These are phyloP conservation scores for Drosophila siamana DNA, from an alignment of 2,888 invertebrate species.

Conservation along the genomic window DNA sequence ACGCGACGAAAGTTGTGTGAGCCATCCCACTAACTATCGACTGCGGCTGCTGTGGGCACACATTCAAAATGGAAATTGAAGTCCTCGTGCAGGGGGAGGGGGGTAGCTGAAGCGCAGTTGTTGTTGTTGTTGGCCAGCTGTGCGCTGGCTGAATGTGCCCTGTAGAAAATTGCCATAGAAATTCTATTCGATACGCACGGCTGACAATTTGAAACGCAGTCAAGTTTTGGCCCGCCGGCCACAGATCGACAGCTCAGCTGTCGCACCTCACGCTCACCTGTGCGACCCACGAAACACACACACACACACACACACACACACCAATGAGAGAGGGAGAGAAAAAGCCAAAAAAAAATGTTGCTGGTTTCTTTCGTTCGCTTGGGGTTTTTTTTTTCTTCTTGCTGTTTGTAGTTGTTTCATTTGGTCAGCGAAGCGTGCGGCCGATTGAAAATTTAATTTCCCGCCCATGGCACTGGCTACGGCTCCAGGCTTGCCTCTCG, in stretches of 20 bases:
- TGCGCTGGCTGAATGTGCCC: not conserved
- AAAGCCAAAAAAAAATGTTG: not conserved
- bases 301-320: not conserved
- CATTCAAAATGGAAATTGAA: not conserved
- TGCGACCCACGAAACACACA: slow-evolving; percentile 7
- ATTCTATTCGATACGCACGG: slow-evolving; percentile 29
- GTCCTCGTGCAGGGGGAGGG: too few species aligned
- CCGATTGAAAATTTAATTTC: slow-evolving; percentile 81
- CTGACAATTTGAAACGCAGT: slow-evolving; percentile 31
- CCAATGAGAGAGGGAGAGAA: not conserved
- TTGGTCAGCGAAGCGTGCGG: slow-evolving; percentile 65
- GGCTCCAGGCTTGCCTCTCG: not conserved
- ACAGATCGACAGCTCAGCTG: slow-evolving; percentile 51
- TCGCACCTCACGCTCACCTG: slow-evolving; percentile 28
- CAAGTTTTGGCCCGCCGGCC: slow-evolving; percentile 31
- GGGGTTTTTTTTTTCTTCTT: slow-evolving; percentile 3
- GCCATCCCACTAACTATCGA: not conserved
- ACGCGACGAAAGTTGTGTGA: not conserved
- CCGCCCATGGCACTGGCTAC: slow-evolving; percentile 60
- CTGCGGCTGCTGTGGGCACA: not conserved
- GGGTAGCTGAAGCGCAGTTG: too few species aligned
- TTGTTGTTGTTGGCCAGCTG: not conserved
- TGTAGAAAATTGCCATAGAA: slow-evolving; percentile 18
- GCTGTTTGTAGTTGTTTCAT: slow-evolving; percentile 48
- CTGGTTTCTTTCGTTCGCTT: slow-evolving; percentile 3